Base-by-base conservation (phyloP, 2,888 invertebrate species). In the Apodemia mormo region DNA sequence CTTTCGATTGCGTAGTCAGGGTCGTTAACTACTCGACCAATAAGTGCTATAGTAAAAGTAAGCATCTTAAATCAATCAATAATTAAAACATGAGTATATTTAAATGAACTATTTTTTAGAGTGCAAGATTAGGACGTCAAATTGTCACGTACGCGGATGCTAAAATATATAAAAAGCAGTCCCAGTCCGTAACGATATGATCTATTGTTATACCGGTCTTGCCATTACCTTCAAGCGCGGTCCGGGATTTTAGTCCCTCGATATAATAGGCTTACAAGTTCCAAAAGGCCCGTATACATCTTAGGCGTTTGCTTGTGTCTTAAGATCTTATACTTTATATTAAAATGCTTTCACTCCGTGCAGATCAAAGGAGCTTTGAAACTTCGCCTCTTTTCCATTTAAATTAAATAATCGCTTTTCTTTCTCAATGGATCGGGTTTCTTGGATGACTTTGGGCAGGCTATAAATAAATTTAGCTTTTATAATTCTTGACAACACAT, bases 321-420 rank as follows among this genome's bases (percentile, higher is more conserved):
- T 30, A 61, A 37, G 5, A 61, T 33, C 33, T 61, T 61, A 61
- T 61, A 61, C 33, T 61, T 61, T 61, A 37, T 61, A 61, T 37
- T 61, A 61, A 33, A 37, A 61, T 61, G 33, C 33, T 61, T 61
- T 61, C 33, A 33, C 33, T 61, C 33, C 61, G 14, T 61, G 61
- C 33, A 61, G 61, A 61, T 61, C 61, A 61, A 37, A 37, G 61
- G 33, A 33, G 61, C 12, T 61, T 61, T 8, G 14, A 14, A 61
- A 61, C 33, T 61, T 61, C 8, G 58, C 58, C 58, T 61, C 58
- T 61, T 61, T 61, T 61, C 58, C 58, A 61, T 61, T 61, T 61
- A 61, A 61, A 61, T 61, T 61, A 61, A 61, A 61, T 61, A 61
- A 33, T 61, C 58, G 58, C 58, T 33, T 33, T 33, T 61, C 58